These are phyloP conservation scores for Portunus trituberculatus DNA, from an alignment of 1,140 invertebrate genomes.

Conservation along the genomic window DNA sequence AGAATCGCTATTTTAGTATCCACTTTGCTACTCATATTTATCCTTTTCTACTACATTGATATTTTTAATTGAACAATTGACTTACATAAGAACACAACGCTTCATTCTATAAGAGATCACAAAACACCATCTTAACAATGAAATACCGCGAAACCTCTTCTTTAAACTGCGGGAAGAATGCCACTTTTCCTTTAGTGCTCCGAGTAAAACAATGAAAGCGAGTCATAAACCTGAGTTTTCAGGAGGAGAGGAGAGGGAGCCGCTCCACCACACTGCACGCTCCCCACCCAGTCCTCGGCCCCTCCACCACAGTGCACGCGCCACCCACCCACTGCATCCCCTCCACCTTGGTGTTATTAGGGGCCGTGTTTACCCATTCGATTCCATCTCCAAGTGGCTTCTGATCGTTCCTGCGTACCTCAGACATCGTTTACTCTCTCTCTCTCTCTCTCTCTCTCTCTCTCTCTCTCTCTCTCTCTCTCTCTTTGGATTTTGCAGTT, in stretches of 20 bases:
- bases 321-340: neutral
- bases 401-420: neutral
- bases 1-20: no score
- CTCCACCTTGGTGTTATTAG: neutral
- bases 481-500: neutral
- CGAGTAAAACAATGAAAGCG: conserved; percentile 13
- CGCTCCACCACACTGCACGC: no score
- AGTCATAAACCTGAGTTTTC: neutral
- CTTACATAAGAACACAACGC: neutral
- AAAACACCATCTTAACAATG: neutral
- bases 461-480: neutral
- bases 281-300: neutral
- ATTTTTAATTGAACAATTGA: no score
- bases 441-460: no score
- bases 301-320: neutral
- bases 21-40: no score
- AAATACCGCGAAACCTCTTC: neutral
- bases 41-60: no score
- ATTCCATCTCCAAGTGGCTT: neutral
- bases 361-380: neutral
- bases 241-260: neutral
- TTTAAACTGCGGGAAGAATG: neutral
- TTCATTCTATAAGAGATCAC: neutral
- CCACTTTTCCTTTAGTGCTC: neutral
- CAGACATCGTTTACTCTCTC: neutral